Evolutionary conservation across 2,888 invertebrate genomes (phyloP).

Genomic region (Arctia plantaginis): DNA sequence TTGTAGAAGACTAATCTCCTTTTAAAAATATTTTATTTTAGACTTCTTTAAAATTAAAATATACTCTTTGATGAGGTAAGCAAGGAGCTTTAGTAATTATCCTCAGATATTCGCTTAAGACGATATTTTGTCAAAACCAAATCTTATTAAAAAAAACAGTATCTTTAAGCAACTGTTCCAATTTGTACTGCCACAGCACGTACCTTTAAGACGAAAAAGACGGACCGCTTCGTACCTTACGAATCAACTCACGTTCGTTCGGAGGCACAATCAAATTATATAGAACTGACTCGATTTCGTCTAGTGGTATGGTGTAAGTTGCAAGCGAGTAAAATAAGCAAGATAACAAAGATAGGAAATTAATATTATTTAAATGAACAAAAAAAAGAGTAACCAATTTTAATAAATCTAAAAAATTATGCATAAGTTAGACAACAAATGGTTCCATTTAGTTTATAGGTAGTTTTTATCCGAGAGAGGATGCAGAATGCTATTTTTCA

Average conservation of each 20-base stretch:
- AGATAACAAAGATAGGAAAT: no score
- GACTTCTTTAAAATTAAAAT: not conserved
- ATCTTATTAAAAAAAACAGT: conserved; percentile 19
- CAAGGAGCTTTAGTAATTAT: not conserved
- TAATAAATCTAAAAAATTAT: no score
- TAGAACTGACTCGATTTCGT: conserved; percentile 52
- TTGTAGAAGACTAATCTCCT: no score
- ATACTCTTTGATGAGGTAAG: not conserved
- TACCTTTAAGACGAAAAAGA: conserved; percentile 39
- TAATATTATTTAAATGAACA: no score
- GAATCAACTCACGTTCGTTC: conserved; percentile 48
- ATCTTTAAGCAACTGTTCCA: conserved; percentile 32
- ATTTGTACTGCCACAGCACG: conserved; percentile 39
- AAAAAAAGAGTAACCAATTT: no score
- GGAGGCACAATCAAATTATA: conserved; percentile 53
- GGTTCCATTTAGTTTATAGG: not conserved
- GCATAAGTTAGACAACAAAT: not conserved
- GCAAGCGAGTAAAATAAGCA: not conserved
- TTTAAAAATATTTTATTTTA: no score
- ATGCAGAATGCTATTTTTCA: not conserved
- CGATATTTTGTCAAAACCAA: not conserved
- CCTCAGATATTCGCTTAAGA: not conserved
- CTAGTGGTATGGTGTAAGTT: conserved; percentile 31
- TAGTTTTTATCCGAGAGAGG: not conserved
- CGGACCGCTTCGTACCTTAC: conserved; percentile 40